Conservation (phyloP, 1,140 invertebrate species). For the Aphis craccivora region DNA sequence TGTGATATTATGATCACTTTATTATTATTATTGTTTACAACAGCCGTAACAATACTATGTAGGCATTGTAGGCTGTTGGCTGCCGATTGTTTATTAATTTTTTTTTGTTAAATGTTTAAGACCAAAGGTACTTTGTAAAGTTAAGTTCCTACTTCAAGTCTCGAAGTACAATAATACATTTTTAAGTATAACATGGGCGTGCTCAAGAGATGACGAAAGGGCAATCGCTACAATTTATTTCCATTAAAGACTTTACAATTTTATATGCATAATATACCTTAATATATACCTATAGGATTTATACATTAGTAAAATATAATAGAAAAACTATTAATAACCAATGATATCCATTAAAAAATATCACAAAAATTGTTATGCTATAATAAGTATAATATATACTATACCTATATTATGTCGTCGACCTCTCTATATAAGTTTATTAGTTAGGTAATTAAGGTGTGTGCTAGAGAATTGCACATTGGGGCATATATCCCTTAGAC, state of each 20-base stretch:
- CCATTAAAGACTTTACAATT: not conserved
- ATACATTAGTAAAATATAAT: not conserved
- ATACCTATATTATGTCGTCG: no score
- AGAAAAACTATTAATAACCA: not conserved
- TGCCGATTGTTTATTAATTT: not conserved
- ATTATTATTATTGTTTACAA: constrained; percentile 16
- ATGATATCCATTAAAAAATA: not conserved
- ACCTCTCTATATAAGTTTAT: not conserved
- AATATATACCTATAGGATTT: not conserved
- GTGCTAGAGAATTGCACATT: no score
- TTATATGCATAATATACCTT: no score
- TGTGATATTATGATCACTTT: constrained; percentile 2
- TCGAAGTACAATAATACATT: not conserved
- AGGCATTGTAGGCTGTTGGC: no score
- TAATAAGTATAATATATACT: no score
- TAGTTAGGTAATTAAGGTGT: not conserved
- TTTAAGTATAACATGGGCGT: not conserved
- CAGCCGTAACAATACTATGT: not conserved
- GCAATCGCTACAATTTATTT: not conserved
- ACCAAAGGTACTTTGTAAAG: not conserved
- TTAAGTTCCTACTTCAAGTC: not conserved
- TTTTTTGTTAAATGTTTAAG: not conserved
- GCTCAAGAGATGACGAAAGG: not conserved
- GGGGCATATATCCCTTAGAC: not conserved
- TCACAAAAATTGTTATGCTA: not conserved